Evolutionary conservation across 2,888 invertebrate genomes (phyloP).

Genomic region (Spicauda simplicius): DNA sequence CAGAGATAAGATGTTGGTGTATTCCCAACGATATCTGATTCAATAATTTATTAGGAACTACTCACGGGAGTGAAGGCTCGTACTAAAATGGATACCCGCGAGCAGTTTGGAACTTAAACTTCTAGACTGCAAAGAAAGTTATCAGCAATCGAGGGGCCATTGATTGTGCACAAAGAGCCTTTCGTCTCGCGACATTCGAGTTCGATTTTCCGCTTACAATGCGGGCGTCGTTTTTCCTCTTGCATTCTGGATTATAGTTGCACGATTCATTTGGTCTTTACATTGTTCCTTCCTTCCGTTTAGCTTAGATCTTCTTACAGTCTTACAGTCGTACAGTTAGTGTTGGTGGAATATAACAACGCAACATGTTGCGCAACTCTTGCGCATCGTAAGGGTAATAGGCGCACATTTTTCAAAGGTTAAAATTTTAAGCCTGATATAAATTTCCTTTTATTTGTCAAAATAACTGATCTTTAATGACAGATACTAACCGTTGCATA

Average conservation of each 20-base stretch:
- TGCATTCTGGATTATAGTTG: slow-evolving; percentile 73
- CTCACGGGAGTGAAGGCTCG: slow-evolving; percentile 39
- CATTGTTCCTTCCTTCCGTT: slow-evolving; percentile 57
- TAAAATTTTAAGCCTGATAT: neutral
- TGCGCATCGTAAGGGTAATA: neutral
- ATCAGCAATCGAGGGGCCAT: slow-evolving; percentile 79
- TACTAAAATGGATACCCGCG: slow-evolving; percentile 56
- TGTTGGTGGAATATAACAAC: neutral
- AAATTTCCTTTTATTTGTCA: no score
- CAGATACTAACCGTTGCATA: no score
- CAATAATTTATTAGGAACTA: slow-evolving; percentile 41
- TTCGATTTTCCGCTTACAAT: slow-evolving; percentile 80
- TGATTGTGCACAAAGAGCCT: slow-evolving; percentile 79
- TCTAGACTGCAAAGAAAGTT: slow-evolving; percentile 74
- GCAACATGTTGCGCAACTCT: neutral
- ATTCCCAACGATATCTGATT: slow-evolving; percentile 41
- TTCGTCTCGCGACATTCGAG: slow-evolving; percentile 76
- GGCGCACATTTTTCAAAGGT: neutral
- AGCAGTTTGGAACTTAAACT: slow-evolving; percentile 66
- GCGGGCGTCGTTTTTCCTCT: slow-evolving; percentile 74
- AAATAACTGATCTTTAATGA: no score
- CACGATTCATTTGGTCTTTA: slow-evolving; percentile 64
- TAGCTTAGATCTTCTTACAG: slow-evolving; percentile 45
- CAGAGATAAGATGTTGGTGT: slow-evolving; percentile 21
- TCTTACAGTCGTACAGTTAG: neutral